Percentiles rank a stretch among this genome's conserved stretches.
These are phyloP conservation scores for Isotomurus palustris DNA, from an alignment of 2,888 invertebrate genomes.

Conservation along the genomic window DNA sequence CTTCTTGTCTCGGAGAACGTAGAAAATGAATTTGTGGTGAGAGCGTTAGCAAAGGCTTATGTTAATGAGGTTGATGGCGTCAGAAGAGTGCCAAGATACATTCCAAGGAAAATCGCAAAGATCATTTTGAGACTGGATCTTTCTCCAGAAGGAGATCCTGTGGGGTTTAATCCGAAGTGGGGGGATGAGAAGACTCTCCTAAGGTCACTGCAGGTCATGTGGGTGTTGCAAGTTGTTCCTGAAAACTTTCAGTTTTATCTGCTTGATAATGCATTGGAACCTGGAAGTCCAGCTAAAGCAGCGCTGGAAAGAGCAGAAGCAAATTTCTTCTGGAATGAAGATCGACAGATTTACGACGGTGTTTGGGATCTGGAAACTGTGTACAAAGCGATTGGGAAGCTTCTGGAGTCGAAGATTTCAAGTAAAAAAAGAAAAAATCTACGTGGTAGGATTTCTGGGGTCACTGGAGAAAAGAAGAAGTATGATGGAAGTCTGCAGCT, in stretches of 20 bases:
- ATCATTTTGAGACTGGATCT: neutral
- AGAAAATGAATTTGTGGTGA: neutral
- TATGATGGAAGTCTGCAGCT: too few species aligned
- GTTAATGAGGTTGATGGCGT: neutral
- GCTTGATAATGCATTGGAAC: neutral
- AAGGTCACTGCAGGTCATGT: neutral
- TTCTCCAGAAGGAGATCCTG: neutral
- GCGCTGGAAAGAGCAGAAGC: neutral
- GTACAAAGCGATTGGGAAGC: neutral
- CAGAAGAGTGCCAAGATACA: neutral
- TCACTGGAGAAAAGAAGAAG: too few species aligned
- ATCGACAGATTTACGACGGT: neutral
- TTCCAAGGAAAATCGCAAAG: neutral
- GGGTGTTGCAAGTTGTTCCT: neutral
- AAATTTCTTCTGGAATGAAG: slow-evolving; percentile 9
- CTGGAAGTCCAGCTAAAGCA: neutral
- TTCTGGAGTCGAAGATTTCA: neutral
- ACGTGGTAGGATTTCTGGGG: too few species aligned
- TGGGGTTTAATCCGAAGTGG: neutral
- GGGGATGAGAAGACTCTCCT: neutral
- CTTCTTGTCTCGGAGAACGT: neutral
- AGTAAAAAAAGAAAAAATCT: neutral
- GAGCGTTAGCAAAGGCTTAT: neutral
- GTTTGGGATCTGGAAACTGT: slow-evolving; percentile 9
- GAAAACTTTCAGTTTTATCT: slow-evolving; percentile 1